Conservation (phyloP, 2,113 vertebrate species). For the Tachysurus fulvidraco region DNA sequence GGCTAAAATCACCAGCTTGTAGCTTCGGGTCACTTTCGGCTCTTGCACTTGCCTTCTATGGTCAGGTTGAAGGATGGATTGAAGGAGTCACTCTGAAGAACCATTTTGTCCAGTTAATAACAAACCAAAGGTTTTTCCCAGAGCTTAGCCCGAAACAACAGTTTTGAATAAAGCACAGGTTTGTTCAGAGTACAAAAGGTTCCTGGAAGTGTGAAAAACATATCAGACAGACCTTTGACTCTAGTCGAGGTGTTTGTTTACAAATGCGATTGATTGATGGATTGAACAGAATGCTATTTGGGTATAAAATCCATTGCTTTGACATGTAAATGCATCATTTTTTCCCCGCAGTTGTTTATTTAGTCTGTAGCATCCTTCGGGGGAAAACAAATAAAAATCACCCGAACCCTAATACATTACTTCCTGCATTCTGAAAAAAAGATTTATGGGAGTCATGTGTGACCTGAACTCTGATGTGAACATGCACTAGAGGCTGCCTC, state of each 20-base stretch:
- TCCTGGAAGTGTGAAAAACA: neutral
- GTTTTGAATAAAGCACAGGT: neutral
- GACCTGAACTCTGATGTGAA: neutral
- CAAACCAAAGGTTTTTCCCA: neutral
- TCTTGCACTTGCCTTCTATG: neutral
- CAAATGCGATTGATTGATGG: neutral
- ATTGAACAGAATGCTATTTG: neutral
- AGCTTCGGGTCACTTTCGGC: neutral
- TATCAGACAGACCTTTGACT: neutral
- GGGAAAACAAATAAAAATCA: neutral
- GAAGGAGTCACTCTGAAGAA: neutral
- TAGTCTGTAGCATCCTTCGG: neutral
- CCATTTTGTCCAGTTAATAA: neutral
- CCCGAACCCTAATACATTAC: neutral
- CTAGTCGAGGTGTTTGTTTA: neutral
- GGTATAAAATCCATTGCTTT: neutral
- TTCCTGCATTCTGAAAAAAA: neutral
- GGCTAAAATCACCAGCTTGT: neutral
- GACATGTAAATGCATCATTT: neutral
- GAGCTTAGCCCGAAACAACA: neutral
- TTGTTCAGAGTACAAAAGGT: neutral
- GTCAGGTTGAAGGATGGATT: neutral
- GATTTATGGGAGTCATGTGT: neutral
- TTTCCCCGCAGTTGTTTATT: too few relatives aligned
- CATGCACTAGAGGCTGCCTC: neutral